phyloP scores from a whole-genome alignment of 2,797 vertebrate species.

The Pangasius krempfi region DNA sequence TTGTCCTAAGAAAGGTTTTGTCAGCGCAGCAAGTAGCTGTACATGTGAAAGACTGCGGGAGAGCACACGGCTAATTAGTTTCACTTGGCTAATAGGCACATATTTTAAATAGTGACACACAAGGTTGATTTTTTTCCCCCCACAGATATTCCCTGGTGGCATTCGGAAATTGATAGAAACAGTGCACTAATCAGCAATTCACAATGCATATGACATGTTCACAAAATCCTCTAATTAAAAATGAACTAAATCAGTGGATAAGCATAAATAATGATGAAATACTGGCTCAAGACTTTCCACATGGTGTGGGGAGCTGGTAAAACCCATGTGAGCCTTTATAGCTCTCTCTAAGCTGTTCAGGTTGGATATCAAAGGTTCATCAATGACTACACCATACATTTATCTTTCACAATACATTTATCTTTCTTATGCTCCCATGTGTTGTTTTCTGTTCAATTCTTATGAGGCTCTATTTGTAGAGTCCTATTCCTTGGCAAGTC shows the following conservation, averaged over 20 bases:
- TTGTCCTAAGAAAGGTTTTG: neutral
- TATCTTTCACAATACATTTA: slow-evolving; percentile 1
- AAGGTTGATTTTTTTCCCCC: neutral
- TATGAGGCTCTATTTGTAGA: neutral
- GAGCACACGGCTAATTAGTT: slow-evolving; percentile 38
- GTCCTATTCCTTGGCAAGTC: neutral
- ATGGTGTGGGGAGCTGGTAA: neutral
- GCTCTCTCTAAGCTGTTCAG: neutral
- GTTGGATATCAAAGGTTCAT: slow-evolving; percentile 24
- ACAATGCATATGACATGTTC: slow-evolving; percentile 5
- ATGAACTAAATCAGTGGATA: slow-evolving; percentile 8
- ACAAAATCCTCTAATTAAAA: slow-evolving; percentile 34
- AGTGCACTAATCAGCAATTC: slow-evolving; percentile 23
- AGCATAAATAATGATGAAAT: slow-evolving; percentile 24
- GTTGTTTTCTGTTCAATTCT: neutral
- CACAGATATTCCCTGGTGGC: slow-evolving; percentile 2
- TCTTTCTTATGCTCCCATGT: slow-evolving; percentile 8
- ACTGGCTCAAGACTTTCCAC: neutral
- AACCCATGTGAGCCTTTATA: neutral
- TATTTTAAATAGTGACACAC: slow-evolving; percentile 19
- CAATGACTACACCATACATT: neutral
- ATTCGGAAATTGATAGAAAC: slow-evolving; percentile 16
- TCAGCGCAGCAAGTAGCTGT: slow-evolving; percentile 5
- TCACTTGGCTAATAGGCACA: slow-evolving; percentile 33
- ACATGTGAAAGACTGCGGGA: slow-evolving; percentile 6